Evolutionary conservation across 2,797 vertebrate genomes (phyloP), one percentile per base, ranked within the genome.

Genomic region (Pseudopleuronectes americanus): DNA sequence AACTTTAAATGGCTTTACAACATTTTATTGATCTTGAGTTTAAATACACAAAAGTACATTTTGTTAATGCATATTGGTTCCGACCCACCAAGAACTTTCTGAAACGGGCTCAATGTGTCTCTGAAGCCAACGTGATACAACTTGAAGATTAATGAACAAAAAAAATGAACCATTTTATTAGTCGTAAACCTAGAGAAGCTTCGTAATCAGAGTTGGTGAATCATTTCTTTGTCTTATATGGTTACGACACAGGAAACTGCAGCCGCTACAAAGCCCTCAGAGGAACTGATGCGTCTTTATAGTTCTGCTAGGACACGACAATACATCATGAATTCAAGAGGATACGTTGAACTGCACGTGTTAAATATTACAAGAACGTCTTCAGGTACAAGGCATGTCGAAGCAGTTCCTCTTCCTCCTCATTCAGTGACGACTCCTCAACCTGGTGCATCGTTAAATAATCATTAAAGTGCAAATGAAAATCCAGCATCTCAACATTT

Each of bases 11-110:
- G 41, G 41, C 41, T 13, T 43, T 65, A 54, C 70, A 69, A 47
- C 64, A 62, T 77, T 93, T 90, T 92, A 90, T 91, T 91, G 58
- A 86, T 45, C 12, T 17, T 10, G 41, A 43, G 57, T 82, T 84
- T 57, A 81, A 79, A 84, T 71, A 89, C 85, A 84, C 79, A 87
- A 66, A 85, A 62, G 62, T 79, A 83, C 78, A 73, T 81, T 88
- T 76, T 61, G 55, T 52, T 76, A 49, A 69, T 77, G 47, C 49
- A 61, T 58, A 83, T 87, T 74, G 59, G 52, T 74, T 90, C 67
- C 69, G 71, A 69, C 28, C 26, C 75, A 79, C 80, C 74, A 57
- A 89, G 65, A 75, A 61, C 55, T 76, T 70, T 71, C 54, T 62
- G 33, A 59, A 79, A 38, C 36, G 12, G 31, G 9, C 31, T 9